Conservation (phyloP, 2,113 vertebrate species). For the Emydura subglobosa region DNA sequence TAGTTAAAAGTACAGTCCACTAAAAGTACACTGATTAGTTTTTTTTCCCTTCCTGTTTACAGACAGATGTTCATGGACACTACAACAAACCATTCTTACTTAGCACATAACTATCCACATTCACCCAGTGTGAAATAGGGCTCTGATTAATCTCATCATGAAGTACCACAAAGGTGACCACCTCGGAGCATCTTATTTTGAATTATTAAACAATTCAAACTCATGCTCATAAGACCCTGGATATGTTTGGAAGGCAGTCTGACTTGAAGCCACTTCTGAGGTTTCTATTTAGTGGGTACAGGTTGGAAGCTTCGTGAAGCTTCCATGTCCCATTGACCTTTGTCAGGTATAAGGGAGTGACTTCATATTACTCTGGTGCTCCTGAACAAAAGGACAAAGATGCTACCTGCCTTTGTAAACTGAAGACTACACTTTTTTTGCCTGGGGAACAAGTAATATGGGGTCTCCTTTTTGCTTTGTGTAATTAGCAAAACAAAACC, state of each 20-base stretch:
- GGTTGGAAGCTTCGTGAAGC: background rate
- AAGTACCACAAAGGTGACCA: background rate
- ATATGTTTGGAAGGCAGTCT: background rate
- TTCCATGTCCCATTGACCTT: background rate
- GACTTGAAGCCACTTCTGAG: background rate
- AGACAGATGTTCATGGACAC: background rate
- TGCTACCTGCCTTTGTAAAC: background rate
- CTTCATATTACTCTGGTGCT: background rate
- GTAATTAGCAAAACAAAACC: background rate
- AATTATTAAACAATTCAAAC: background rate
- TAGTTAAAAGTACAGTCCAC: background rate
- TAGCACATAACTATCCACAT: background rate
- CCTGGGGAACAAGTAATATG: background rate
- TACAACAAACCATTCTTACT: background rate
- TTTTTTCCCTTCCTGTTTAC: background rate
- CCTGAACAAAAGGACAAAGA: background rate
- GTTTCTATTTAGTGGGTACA: too few species aligned
- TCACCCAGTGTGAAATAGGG: background rate
- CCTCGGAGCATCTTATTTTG: background rate
- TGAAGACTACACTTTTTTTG: background rate
- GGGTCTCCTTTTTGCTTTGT: background rate
- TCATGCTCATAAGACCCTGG: background rate
- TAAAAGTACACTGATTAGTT: background rate
- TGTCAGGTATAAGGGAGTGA: background rate
- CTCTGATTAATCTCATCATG: background rate